Base-by-base conservation (phyloP, 2,888 invertebrate species). In the Meganola albula region DNA sequence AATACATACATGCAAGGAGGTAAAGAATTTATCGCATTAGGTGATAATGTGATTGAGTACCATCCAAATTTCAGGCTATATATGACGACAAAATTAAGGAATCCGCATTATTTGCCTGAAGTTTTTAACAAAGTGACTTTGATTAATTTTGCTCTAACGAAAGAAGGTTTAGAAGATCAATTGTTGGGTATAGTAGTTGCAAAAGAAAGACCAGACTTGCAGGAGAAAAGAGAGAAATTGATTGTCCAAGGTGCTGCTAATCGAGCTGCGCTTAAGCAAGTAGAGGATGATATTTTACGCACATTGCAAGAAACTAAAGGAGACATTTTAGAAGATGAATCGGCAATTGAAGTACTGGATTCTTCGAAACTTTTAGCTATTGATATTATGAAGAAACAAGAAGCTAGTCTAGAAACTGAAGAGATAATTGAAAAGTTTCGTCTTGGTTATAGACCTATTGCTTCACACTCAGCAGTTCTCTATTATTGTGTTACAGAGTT, bases 271-370 rank as follows among this genome's bases (percentile, higher is more conserved):
- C 74, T 97, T 21, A 92, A 94, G 61, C 91, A 93, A 68, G 93
- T 95, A 12, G 97, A 97, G 78, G 94, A 96, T 64, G 93, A 92
- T 74, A 97, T 97, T 53, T 82, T 97, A 27, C 90, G 91, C 57
- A 96, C 96, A 0, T 77, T 97, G 31, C 92, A 94, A 24, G 90
- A 93, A 59, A 88, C 91, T 1, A 92, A 95, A 67, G 95, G 96
- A 2, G 95, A 96, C 66, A 96, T 97, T 63, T 85, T 97, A 40
- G 97, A 97, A 78, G 95, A 97, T 69, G 96, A 97, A 78, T 89
- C 89, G 2, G 97, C 97, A 2, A 95, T 97, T 49, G 89, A 93
- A 68, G 92, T 96, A 39, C 83, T 97, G 25, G 95, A 95, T 67
- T 93, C 93, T 2, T 96, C 96, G 0, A 96, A 97, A 77, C 73